These are phyloP conservation scores for Capitella teleta DNA, from an alignment of 1,140 invertebrate species.

Conservation along the genomic window DNA sequence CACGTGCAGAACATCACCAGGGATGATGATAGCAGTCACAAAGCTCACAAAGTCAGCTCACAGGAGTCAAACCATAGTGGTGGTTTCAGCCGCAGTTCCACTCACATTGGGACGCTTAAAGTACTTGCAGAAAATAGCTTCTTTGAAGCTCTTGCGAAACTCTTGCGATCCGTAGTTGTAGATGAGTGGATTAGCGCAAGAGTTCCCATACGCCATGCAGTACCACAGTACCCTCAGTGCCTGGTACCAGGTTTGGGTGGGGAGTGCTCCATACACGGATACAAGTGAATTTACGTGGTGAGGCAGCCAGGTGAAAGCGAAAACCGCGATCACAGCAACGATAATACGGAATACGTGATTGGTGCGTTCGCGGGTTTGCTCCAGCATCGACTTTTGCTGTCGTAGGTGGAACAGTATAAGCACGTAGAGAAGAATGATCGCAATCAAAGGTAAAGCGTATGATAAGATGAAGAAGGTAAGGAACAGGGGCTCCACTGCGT, in stretches of 20 bases:
- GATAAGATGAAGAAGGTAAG: constrained; percentile 41
- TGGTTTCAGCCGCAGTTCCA: no score
- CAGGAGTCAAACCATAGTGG: no score
- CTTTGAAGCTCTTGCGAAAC: constrained; percentile 12
- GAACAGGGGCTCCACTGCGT: constrained; percentile 22
- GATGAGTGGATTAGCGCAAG: constrained; percentile 16
- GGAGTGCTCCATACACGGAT: constrained; percentile 16
- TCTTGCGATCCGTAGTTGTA: constrained; percentile 15
- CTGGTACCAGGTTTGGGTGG: neutral
- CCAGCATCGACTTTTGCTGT: neutral
- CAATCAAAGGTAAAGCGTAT: constrained; percentile 42
- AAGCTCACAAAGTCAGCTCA: no score
- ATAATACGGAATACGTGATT: constrained; percentile 80
- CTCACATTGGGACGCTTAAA: no score
- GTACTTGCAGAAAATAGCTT: constrained; percentile 5
- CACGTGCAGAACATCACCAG: no score
- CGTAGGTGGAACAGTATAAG: constrained; percentile 56
- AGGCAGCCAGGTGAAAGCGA: constrained; percentile 84
- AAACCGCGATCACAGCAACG: constrained; percentile 80
- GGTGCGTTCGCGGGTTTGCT: constrained; percentile 43
- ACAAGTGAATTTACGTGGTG: constrained; percentile 54
- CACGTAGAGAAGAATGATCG: constrained; percentile 81
- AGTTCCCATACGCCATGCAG: constrained; percentile 17
- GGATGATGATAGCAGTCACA: no score
- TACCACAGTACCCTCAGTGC: constrained; percentile 10